Evolutionary conservation across 2,113 vertebrate genomes (phyloP).

Genomic region (Phalacrocorax carbo): DNA sequence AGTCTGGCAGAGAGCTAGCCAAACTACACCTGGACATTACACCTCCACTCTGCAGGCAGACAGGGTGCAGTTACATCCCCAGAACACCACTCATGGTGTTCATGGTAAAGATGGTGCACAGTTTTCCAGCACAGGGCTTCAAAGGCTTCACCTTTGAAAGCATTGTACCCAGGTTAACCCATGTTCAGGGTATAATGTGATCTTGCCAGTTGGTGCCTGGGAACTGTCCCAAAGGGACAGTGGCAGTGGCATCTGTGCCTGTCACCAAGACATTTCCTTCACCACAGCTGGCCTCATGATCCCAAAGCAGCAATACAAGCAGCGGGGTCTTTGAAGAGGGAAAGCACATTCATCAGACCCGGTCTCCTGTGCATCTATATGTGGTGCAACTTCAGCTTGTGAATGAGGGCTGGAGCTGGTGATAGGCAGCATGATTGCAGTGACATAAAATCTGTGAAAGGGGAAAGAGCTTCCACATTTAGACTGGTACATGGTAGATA

Average conservation of each 20-base stretch:
- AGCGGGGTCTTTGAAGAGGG: not conserved
- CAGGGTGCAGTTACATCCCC: not conserved
- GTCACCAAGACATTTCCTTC: not conserved
- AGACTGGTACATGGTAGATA: not conserved
- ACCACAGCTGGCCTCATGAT: not conserved
- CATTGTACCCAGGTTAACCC: not conserved
- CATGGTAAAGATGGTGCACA: rapidly evolving
- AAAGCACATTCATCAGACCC: not conserved
- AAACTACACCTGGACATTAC: not conserved
- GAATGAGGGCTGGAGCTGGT: not conserved
- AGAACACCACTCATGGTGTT: not conserved
- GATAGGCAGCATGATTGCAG: not conserved
- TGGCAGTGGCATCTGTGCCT: not conserved
- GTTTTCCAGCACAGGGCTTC: not conserved
- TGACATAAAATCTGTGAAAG: not conserved
- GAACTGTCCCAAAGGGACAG: not conserved
- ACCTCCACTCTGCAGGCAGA: not conserved
- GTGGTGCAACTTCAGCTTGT: not conserved
- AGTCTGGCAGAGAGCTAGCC: not conserved
- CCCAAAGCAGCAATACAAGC: rapidly evolving
- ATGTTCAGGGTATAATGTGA: rapidly evolving
- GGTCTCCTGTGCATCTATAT: not conserved
- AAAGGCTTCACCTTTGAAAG: not conserved
- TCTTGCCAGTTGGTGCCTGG: not conserved
- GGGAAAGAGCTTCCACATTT: conserved; percentile 23